Percentiles rank a stretch among this genome's conserved stretches.
These are phyloP conservation scores for Allophyes oxyacanthae DNA, from an alignment of 2,888 invertebrate genomes.

Conservation along the genomic window DNA sequence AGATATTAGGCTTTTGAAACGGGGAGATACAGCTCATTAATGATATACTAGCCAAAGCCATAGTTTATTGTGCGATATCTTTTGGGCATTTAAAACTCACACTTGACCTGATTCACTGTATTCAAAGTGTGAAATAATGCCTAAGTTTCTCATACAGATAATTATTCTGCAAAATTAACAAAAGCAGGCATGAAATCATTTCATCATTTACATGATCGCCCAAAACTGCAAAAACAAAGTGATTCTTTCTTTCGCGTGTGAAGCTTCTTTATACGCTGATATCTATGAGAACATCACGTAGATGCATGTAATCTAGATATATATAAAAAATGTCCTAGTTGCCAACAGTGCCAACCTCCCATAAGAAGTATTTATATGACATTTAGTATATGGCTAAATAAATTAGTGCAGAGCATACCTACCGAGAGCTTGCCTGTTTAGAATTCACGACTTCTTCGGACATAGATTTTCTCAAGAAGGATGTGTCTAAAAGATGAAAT, in stretches of 20 bases:
- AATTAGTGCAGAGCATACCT: slow-evolving; percentile 19
- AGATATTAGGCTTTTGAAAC: no score
- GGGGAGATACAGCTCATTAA: no score
- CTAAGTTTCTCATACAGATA: slow-evolving; percentile 4
- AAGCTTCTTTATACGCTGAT: slow-evolving; percentile 25
- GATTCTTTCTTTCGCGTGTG: slow-evolving; percentile 16
- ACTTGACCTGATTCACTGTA: not conserved
- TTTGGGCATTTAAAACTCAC: not conserved
- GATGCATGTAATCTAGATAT: slow-evolving; percentile 14
- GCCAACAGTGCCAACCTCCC: slow-evolving; percentile 36
- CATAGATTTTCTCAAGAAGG: slow-evolving; percentile 56
- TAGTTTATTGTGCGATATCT: no score
- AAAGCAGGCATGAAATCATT: slow-evolving; percentile 12
- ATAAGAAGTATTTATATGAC: slow-evolving; percentile 10
- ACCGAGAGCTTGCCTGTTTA: slow-evolving; percentile 46
- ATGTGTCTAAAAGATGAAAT: slow-evolving; percentile 61
- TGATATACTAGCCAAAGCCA: no score
- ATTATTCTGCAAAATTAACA: slow-evolving; percentile 3
- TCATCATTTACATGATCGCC: slow-evolving; percentile 6
- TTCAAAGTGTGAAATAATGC: not conserved
- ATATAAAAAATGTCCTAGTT: slow-evolving; percentile 29
- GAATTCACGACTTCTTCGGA: slow-evolving; percentile 59
- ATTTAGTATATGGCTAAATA: slow-evolving; percentile 11
- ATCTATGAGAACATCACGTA: slow-evolving; percentile 40
- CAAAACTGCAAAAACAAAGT: slow-evolving; percentile 23